These are phyloP conservation scores for Urophycis tenuis DNA, from an alignment of 2,797 vertebrate species.

Conservation along the genomic window DNA sequence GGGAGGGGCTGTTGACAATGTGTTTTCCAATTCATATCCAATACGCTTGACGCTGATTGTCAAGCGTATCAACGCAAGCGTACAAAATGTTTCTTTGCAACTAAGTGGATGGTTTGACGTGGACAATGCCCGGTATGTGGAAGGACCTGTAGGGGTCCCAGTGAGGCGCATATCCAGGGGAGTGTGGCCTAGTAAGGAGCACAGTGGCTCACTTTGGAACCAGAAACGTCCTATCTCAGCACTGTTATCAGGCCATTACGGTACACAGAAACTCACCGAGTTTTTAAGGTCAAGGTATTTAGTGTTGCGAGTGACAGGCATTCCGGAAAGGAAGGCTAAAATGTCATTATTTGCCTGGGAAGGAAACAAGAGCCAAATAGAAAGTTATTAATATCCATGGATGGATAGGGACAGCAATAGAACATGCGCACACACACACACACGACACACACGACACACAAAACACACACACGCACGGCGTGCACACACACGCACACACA, in stretches of 20 bases:
- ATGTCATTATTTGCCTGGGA: constrained; percentile 95
- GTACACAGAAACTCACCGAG: constrained; percentile 73
- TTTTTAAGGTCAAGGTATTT: constrained; percentile 98
- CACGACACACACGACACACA: constrained; percentile 4
- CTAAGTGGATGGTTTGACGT: not conserved
- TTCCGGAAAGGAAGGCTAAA: constrained; percentile 96
- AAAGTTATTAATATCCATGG: not conserved
- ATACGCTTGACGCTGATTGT: not conserved
- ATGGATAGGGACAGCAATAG: not conserved
- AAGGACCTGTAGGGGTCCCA: not conserved
- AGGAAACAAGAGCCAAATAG: not conserved
- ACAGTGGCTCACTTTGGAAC: not conserved
- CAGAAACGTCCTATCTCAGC: not conserved
- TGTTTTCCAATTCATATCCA: not conserved
- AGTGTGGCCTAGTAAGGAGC: not conserved
- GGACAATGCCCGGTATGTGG: too few relatives aligned
- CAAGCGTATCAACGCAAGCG: not conserved
- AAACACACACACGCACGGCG: not conserved
- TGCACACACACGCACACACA: constrained; percentile 40
- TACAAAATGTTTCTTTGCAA: not conserved
- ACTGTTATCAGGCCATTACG: not conserved
- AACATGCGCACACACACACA: not conserved
- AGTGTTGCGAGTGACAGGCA: constrained; percentile 95
- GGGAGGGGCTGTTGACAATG: not conserved
- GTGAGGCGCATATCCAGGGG: not conserved